A percentile compares a stretch with the other conserved stretches of the same genome.
Conservation (phyloP, 1,140 invertebrate species). For the Brachionus angularis region DNA sequence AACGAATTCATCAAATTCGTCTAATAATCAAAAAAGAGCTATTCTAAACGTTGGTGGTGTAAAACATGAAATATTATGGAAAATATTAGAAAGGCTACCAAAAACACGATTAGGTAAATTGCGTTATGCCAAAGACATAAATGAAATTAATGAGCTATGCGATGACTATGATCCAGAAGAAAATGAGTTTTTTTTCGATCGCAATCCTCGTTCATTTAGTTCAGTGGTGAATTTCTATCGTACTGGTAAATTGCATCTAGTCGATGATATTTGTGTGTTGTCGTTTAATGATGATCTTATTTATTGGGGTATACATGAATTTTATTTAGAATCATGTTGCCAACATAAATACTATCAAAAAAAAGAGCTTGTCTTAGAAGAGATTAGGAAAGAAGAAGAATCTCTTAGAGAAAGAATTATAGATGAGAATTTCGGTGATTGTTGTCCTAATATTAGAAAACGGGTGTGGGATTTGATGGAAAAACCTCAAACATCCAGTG, state of each 20-base stretch:
- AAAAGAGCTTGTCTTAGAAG: slow-evolving; percentile 62
- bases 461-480: slow-evolving; percentile 98
- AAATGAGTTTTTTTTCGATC: slow-evolving; percentile 99
- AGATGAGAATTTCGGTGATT: slow-evolving; percentile 20
- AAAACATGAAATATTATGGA: slow-evolving; percentile 94
- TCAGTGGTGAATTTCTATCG: slow-evolving; percentile 98
- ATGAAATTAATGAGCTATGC: slow-evolving; percentile 71
- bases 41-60: slow-evolving; percentile 97
- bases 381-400: slow-evolving; percentile 48
- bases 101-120: slow-evolving; percentile 89
- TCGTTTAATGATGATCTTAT: slow-evolving; percentile 96
- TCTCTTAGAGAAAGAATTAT: slow-evolving; percentile 33
- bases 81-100: slow-evolving; percentile 95
- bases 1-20: not conserved
- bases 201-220: slow-evolving; percentile 82
- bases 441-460: slow-evolving; percentile 69
- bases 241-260: slow-evolving; percentile 85
- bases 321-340: slow-evolving; percentile 57
- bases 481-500: slow-evolving; percentile 97
- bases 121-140: slow-evolving; percentile 9
- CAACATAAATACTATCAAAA: slow-evolving; percentile 90
- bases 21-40: slow-evolving; percentile 58
- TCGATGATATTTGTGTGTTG: slow-evolving; percentile 92
- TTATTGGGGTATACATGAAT: slow-evolving; percentile 91
- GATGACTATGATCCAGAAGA: slow-evolving; percentile 93